Conservation (phyloP, 2,113 vertebrate genomes). For the Meles meles region DNA sequence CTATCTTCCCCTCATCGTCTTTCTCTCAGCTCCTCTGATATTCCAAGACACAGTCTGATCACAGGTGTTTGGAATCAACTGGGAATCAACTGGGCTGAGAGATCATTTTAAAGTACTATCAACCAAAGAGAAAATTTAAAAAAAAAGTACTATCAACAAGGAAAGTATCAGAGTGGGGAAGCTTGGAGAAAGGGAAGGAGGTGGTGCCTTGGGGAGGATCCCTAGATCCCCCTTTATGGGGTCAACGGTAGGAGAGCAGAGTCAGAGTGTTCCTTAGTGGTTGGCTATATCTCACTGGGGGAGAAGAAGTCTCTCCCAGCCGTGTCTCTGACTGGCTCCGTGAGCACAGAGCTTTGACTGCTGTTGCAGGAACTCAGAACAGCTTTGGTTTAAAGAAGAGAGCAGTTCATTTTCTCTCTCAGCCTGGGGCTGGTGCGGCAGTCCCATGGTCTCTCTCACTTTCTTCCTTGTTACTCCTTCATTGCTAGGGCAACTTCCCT, state of each 20-base stretch:
- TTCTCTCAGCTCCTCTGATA: background rate
- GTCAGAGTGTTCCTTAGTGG: background rate
- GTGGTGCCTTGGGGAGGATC: background rate
- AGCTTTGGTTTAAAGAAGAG: background rate
- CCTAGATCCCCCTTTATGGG: too few relatives aligned
- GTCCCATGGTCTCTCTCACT: rapidly evolving
- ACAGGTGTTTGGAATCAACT: background rate
- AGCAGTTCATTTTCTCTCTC: background rate
- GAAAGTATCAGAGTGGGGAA: background rate
- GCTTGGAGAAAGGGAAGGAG: background rate
- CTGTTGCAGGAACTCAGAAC: rapidly evolving
- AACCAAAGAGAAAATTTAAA: too few relatives aligned
- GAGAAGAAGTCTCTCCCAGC: background rate
- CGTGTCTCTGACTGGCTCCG: rapidly evolving
- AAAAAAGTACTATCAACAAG: background rate
- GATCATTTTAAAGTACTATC: background rate
- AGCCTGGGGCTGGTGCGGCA: background rate
- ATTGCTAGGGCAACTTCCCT: too few relatives aligned
- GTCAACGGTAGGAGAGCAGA: background rate
- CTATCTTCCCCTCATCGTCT: background rate
- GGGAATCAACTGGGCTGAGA: background rate
- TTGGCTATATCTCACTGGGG: too few relatives aligned
- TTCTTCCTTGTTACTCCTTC: background rate
- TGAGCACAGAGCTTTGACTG: background rate
- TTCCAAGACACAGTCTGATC: background rate